phyloP scores from a whole-genome alignment of 35 echinoderm and acorn worm species.

The Lytechinus variegatus region DNA sequence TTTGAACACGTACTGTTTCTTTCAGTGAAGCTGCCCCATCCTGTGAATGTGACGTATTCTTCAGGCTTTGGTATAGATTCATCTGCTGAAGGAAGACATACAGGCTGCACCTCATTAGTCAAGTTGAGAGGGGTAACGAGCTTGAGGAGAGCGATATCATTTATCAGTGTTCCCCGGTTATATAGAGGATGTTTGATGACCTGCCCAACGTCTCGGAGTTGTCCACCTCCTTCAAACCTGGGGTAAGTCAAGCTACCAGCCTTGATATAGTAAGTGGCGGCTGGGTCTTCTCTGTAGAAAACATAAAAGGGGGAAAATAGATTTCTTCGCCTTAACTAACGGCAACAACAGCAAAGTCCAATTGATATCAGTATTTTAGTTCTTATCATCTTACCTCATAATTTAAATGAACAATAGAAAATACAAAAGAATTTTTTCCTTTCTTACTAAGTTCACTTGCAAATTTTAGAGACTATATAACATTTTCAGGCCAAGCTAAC shows the following conservation, averaged over 20 bases:
- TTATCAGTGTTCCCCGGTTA: background rate
- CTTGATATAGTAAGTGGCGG: background rate
- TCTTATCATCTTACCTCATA: no score
- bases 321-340: no score
- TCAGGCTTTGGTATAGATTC: background rate
- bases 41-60: slow-evolving; percentile 19
- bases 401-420: no score
- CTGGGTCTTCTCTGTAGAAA: background rate
- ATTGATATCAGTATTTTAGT: no score
- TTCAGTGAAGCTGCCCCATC: slow-evolving; percentile 16
- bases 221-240: background rate
- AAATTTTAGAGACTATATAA: no score
- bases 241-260: background rate
- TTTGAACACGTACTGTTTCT: background rate
- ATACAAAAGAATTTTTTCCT: no score
- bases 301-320: background rate
- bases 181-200: slow-evolving; percentile 1
- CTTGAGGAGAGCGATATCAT: slow-evolving; percentile 41
- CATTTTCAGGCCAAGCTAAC: no score
- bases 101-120: slow-evolving; percentile 23
- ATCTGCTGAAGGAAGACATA: background rate
- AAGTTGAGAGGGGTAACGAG: slow-evolving; percentile 1
- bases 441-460: no score
- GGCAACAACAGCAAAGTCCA: no score
- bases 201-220: background rate